A percentile compares a stretch with the other conserved stretches of the same genome.
Evolutionary conservation across 2,797 vertebrate species (phyloP).

Genomic region (Psittacula derbiana): DNA sequence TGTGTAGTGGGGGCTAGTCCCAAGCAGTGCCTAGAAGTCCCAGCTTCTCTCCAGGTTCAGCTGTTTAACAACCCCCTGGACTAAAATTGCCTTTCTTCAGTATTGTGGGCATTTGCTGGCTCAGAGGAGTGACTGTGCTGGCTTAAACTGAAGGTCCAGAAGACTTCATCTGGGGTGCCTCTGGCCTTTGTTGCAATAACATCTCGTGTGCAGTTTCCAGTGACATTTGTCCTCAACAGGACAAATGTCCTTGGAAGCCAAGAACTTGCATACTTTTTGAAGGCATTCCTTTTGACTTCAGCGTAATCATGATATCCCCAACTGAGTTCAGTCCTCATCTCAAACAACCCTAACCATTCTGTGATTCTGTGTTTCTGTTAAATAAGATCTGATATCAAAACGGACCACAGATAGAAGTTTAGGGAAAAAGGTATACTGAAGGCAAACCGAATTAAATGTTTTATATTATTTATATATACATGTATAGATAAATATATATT

Average conservation of each 20-base stretch:
- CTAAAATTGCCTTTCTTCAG: background rate
- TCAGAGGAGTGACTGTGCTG: background rate
- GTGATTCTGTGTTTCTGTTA: background rate
- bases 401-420: background rate
- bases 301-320: rapidly evolving
- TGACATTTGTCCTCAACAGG: background rate
- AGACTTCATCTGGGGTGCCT: background rate
- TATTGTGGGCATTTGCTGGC: background rate
- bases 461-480: background rate
- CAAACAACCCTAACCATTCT: background rate
- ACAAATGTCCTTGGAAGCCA: background rate
- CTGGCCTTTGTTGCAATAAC: background rate
- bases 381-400: background rate
- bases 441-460: background rate
- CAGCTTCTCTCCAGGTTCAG: background rate
- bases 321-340: background rate
- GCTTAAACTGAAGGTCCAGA: background rate
- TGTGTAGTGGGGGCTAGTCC: background rate
- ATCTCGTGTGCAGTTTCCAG: background rate
- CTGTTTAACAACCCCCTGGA: background rate
- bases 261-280: background rate
- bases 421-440: background rate
- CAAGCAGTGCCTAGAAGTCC: background rate
- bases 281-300: background rate
- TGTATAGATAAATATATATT: background rate